A percentile compares a stretch with the other conserved stretches of the same genome.
Evolutionary conservation across 2,797 vertebrate species (phyloP).

Genomic region (Sebastes umbrosus): DNA sequence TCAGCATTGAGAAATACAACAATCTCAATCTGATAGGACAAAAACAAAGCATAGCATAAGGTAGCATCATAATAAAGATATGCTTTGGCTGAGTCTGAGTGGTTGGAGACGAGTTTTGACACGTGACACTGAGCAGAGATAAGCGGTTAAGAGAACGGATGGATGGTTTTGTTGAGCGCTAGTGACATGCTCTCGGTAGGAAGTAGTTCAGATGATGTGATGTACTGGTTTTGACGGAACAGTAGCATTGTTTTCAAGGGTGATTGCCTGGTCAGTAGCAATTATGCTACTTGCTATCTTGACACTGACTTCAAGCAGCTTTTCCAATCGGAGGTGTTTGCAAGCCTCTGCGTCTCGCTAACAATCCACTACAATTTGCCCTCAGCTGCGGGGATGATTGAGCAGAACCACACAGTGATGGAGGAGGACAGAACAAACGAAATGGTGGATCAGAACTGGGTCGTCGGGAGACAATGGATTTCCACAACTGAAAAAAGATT

Average conservation of each 20-base stretch:
- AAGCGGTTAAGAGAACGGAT: not conserved
- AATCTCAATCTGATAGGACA: not conserved
- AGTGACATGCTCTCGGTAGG: not conserved
- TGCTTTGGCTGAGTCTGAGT: not conserved
- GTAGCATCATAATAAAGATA: not conserved
- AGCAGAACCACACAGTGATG: conserved; percentile 4
- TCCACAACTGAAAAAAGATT: not conserved
- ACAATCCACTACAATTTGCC: conserved; percentile 10
- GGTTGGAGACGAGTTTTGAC: not conserved
- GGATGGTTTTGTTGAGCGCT: not conserved
- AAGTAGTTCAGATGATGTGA: not conserved
- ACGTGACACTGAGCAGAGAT: not conserved
- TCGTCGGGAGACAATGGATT: conserved; percentile 7
- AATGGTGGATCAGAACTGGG: conserved; percentile 26
- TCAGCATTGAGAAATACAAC: not conserved
- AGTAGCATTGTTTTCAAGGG: not conserved
- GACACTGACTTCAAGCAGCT: conserved; percentile 7
- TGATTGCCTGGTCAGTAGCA: not conserved
- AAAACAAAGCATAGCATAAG: not conserved
- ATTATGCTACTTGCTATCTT: not conserved
- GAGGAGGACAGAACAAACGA: not conserved
- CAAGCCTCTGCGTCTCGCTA: not conserved
- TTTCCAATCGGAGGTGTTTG: not conserved
- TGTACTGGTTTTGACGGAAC: not conserved
- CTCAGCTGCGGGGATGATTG: not conserved